Evolutionary conservation across 2,797 vertebrate species (phyloP).

Genomic region (Psittacula echo): DNA sequence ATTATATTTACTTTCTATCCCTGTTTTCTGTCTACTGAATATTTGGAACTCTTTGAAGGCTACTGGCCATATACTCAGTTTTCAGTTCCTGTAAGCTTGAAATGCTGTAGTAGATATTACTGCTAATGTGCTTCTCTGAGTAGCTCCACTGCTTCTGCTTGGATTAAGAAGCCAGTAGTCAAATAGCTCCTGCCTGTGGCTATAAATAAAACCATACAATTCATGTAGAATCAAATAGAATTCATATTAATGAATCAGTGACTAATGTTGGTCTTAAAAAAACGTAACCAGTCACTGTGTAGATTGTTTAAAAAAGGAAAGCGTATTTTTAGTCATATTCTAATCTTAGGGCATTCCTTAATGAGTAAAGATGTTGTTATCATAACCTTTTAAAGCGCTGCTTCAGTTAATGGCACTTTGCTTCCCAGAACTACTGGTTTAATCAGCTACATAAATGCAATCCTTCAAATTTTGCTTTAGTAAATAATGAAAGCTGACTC

Average conservation of each 20-base stretch:
- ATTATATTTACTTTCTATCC: not conserved
- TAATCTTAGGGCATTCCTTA: slow-evolving; percentile 5
- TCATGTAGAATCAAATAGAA: not conserved
- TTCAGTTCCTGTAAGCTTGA: not conserved
- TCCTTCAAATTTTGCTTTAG: not conserved
- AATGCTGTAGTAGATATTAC: not conserved
- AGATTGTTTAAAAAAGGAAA: not conserved
- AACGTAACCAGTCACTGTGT: not conserved
- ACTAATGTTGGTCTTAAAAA: slow-evolving; percentile 3
- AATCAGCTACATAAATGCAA: not conserved
- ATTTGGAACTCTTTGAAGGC: not conserved
- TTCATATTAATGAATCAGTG: not conserved
- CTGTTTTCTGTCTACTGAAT: not conserved
- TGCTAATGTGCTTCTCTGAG: not conserved
- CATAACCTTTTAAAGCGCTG: not conserved
- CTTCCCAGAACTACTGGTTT: not conserved
- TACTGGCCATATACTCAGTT: not conserved
- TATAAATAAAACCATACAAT: not conserved
- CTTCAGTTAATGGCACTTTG: not conserved
- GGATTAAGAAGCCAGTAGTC: not conserved
- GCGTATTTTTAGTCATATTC: not conserved
- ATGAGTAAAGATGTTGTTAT: not conserved
- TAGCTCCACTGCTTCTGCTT: not conserved
- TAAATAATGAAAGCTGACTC: slow-evolving; percentile 25
- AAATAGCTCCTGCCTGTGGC: not conserved